A percentile compares a stretch with the other conserved stretches of the same genome.
These are phyloP conservation scores for Apus apus DNA, from an alignment of 2,113 vertebrate genomes.

Conservation along the genomic window DNA sequence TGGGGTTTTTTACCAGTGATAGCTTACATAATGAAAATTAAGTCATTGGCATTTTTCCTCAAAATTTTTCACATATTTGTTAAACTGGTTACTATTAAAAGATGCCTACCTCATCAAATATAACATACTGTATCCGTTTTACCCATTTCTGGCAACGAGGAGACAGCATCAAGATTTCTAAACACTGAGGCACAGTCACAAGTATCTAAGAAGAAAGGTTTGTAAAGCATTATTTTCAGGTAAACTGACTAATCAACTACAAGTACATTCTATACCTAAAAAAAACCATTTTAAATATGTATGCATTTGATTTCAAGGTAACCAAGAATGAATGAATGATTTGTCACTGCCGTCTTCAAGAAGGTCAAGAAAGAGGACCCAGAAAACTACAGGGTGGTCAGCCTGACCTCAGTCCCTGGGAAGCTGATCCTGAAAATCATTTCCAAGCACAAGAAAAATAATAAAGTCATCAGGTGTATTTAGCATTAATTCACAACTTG, in stretches of 20 bases:
- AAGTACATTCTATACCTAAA: not conserved
- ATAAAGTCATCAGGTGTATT: not conserved
- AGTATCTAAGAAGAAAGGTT: constrained; percentile 54
- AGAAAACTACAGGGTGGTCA: not conserved
- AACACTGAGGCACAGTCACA: constrained; percentile 71
- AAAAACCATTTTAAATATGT: not conserved
- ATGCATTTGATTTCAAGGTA: not conserved
- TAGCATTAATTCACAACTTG: not conserved
- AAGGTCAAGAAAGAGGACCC: not conserved
- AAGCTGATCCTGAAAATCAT: not conserved
- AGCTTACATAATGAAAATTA: not conserved
- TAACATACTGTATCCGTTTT: constrained; percentile 68
- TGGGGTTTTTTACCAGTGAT: not conserved
- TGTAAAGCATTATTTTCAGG: not conserved
- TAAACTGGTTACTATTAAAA: not conserved
- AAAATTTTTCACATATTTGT: not conserved
- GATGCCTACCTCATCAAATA: constrained; percentile 73
- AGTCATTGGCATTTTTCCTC: not conserved
- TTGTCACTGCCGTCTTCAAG: not conserved
- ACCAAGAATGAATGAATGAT: not conserved
- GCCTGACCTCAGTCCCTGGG: not conserved
- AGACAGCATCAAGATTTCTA: constrained; percentile 71
- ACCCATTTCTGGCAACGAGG: constrained; percentile 66
- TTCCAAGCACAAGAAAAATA: not conserved
- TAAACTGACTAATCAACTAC: not conserved